phyloP scores from a whole-genome alignment of 2,888 invertebrate genomes.

The Alloscopus bannaensis region DNA sequence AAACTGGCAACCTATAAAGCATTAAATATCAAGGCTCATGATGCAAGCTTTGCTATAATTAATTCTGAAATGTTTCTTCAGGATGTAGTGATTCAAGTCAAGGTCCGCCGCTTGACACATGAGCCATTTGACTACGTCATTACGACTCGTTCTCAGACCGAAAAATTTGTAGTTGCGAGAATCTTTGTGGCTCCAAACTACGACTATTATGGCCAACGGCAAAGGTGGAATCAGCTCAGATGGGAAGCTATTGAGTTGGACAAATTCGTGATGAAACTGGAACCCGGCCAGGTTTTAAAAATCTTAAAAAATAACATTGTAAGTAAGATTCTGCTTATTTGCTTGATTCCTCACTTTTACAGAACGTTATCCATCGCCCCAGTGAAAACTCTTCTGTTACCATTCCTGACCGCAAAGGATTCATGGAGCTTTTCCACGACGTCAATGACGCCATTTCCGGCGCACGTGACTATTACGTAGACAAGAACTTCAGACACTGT shows the following conservation, averaged over 20 bases:
- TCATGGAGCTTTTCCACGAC: constrained; percentile 69
- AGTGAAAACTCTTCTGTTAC: constrained; percentile 73
- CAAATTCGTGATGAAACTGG: constrained; percentile 68
- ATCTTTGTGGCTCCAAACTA: constrained; percentile 73
- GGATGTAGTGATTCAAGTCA: constrained; percentile 77
- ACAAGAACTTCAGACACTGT: constrained; percentile 77
- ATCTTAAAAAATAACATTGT: background rate
- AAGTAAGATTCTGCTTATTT: no score
- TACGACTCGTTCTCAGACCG: constrained; percentile 69
- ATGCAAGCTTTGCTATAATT: no score
- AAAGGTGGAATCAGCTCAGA: no score
- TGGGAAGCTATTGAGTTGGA: constrained; percentile 70
- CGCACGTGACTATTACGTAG: constrained; percentile 64
- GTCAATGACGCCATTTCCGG: constrained; percentile 70
- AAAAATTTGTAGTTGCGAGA: constrained; percentile 69
- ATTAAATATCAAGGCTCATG: no score
- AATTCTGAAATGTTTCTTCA: constrained; percentile 1
- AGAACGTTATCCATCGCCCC: constrained; percentile 72
- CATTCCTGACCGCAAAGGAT: constrained; percentile 72
- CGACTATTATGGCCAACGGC: constrained; percentile 71
- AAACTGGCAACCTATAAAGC: background rate
- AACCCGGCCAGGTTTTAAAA: constrained; percentile 61
- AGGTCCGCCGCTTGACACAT: constrained; percentile 83
- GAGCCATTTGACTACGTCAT: constrained; percentile 80
- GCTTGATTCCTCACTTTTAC: no score